Evolutionary conservation across 2,797 vertebrate species (phyloP).

Genomic region (Varecia variegata): DNA sequence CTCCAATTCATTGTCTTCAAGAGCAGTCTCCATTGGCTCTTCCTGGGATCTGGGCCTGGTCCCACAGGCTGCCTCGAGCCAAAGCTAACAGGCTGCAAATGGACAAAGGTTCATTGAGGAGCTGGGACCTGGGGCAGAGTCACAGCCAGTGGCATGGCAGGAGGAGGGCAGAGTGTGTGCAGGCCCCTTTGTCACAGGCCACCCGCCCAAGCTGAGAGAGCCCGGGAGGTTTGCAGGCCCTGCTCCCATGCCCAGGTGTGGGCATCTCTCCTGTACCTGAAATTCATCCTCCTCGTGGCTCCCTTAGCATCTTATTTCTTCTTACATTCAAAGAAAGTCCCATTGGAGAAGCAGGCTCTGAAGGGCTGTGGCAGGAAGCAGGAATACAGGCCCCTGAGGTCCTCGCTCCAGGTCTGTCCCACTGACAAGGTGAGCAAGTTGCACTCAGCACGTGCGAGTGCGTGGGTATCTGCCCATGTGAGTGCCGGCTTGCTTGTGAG

Average conservation of each 20-base stretch:
- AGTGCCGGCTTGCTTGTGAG: background rate
- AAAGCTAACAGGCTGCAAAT: constrained; percentile 82
- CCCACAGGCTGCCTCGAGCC: constrained; percentile 79
- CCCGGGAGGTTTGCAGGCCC: background rate
- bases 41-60: constrained; percentile 70
- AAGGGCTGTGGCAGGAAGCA: background rate
- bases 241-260: background rate
- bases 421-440: background rate
- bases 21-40: constrained; percentile 14
- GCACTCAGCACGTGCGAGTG: accelerated
- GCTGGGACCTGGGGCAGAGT: constrained; percentile 55
- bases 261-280: background rate
- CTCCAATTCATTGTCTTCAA: constrained; percentile 25
- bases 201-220: background rate
- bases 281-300: background rate
- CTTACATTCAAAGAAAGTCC: background rate
- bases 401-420: background rate
- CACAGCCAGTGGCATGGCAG: constrained; percentile 24
- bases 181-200: background rate
- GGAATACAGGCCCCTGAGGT: background rate
- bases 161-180: constrained; percentile 51
- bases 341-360: background rate
- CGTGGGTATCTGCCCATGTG: background rate
- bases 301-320: background rate
- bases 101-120: constrained; percentile 84